These are phyloP conservation scores for Zenarchopterus dispar DNA, from an alignment of 2,797 vertebrate genomes.

Conservation along the genomic window DNA sequence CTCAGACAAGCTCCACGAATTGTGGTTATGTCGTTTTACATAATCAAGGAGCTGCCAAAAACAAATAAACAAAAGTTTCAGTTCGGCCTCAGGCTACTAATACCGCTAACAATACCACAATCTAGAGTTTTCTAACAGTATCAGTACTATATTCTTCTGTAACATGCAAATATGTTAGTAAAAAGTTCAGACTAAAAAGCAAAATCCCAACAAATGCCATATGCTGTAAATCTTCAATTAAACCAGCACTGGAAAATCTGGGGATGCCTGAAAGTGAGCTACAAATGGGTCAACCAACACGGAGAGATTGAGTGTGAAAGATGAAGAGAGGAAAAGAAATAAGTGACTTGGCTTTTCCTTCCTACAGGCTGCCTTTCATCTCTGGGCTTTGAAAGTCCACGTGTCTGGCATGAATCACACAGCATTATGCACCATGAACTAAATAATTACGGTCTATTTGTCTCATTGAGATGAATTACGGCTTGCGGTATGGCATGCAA, in stretches of 20 bases:
- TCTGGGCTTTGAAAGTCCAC: neutral
- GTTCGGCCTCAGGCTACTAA: neutral
- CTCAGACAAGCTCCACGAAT: neutral
- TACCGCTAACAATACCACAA: neutral
- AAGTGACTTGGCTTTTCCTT: neutral
- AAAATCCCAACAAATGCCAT: no score
- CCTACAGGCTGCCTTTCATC: neutral
- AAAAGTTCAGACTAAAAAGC: no score
- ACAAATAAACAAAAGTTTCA: constrained; percentile 5
- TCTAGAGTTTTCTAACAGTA: no score
- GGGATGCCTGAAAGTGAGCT: no score
- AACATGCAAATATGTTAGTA: no score
- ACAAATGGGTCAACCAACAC: no score
- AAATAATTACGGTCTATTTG: constrained; percentile 20
- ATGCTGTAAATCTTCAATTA: neutral
- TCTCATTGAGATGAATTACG: constrained; percentile 15
- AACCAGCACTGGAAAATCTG: neutral
- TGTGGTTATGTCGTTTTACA: neutral
- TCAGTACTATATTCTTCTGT: no score
- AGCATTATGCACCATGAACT: neutral
- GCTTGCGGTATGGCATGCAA: neutral
- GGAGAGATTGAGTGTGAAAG: neutral
- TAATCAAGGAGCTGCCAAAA: neutral
- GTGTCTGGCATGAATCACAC: constrained; percentile 5
- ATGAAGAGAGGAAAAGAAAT: neutral